Evolutionary conservation across 2,113 vertebrate genomes (phyloP).

Genomic region (Cololabis saira): DNA sequence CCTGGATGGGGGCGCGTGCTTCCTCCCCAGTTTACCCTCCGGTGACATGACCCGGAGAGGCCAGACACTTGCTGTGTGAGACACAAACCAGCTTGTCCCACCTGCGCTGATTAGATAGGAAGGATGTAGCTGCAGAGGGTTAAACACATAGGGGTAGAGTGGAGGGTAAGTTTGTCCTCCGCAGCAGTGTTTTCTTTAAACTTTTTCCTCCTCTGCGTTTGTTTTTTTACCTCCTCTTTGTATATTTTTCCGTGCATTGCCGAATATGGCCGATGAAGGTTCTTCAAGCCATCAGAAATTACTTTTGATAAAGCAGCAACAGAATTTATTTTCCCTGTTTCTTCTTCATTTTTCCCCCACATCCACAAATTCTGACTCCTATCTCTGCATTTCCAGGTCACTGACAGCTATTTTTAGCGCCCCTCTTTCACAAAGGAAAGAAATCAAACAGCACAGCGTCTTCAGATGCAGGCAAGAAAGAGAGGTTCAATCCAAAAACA

Average conservation of each 20-base stretch:
- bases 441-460: conserved; percentile 47
- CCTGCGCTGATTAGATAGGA: conserved; percentile 76
- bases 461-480: conserved; percentile 58
- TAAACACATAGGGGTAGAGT: conserved; percentile 15
- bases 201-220: conserved; percentile 13
- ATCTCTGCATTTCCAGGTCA: conserved; percentile 69
- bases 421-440: conserved; percentile 53
- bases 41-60: conserved; percentile 63
- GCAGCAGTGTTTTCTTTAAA: conserved; percentile 22
- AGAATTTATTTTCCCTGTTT: conserved; percentile 38
- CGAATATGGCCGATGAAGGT: conserved; percentile 32
- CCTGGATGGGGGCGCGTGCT: conserved; percentile 62
- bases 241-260: conserved; percentile 19
- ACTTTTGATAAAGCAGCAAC: conserved; percentile 23
- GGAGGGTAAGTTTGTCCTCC: conserved; percentile 41
- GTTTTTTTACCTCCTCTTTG: conserved; percentile 10
- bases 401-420: conserved; percentile 65
- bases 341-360: conserved; percentile 40
- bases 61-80: conserved; percentile 65
- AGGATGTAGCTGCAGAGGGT: conserved; percentile 37
- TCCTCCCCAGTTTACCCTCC: conserved; percentile 66
- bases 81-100: conserved; percentile 65
- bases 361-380: conserved; percentile 44
- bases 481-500: conserved; percentile 60
- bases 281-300: conserved; percentile 32